Conservation (phyloP, 2,113 vertebrate genomes). For the Carlito syrichta region DNA sequence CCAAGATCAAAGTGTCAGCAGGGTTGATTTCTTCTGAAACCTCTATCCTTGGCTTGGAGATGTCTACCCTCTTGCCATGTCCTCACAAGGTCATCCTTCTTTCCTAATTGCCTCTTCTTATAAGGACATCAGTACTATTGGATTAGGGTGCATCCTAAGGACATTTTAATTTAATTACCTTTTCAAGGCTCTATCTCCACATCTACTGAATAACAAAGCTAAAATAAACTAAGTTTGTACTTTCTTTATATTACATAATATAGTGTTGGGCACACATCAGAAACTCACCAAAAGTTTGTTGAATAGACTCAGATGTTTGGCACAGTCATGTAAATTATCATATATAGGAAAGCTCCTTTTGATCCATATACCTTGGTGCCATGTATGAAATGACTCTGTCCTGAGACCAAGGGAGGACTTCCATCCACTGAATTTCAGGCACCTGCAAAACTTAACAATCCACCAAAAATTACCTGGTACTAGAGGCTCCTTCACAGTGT, state of each 20-base stretch:
- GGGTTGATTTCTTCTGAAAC: background rate
- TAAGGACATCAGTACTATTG: background rate
- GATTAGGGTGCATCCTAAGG: background rate
- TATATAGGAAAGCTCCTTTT: background rate
- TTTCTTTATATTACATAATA: background rate
- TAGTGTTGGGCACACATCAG: background rate
- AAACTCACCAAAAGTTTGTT: background rate
- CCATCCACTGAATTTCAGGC: background rate
- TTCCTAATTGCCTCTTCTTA: background rate
- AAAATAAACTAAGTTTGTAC: background rate
- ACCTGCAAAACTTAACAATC: background rate
- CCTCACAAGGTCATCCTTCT: background rate
- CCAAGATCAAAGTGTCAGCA: background rate
- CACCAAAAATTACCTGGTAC: background rate
- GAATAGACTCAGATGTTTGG: background rate
- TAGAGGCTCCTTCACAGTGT: background rate
- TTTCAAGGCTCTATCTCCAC: background rate
- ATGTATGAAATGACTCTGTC: background rate
- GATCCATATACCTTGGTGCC: background rate
- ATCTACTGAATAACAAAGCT: background rate
- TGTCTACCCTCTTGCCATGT: background rate
- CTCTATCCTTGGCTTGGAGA: background rate
- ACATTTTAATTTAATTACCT: background rate
- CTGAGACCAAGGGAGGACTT: background rate
- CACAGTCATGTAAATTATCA: background rate